Base-by-base conservation (phyloP, 2,888 invertebrate species). In the Archaeoteleia sp. region DNA sequence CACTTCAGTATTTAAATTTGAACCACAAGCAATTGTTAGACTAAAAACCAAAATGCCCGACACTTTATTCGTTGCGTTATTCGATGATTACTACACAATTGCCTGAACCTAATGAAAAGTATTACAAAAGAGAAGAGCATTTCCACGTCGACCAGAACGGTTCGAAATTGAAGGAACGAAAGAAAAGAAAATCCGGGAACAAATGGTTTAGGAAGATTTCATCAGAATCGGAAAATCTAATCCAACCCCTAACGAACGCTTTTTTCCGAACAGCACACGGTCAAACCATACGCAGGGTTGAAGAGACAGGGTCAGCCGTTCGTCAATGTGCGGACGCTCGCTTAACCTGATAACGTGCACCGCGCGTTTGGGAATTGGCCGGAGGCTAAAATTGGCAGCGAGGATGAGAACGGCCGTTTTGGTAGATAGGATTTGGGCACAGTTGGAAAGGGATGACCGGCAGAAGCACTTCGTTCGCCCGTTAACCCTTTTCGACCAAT, bases 401-500 rank as follows among this genome's bases (percentile, higher is more conserved):
- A 7, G 17, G 12, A 17, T 30, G 17, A 2, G 25, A 14, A 29
- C 7, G 10, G 7, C 9, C 27, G 43, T 30, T 7, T 32, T 20
- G 53, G 45, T 30, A 57, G 45, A 35, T 46, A 46, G 30, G 45
- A 46, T 46, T 45, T 39, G 49, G 69, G 57, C 37, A 40, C 9
- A 29, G 20, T 17, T 20, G 35, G 49, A n/a, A 35, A 15, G 23
- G 7, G 10, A 15, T 17, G 27, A 20, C 12, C 7, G 25, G 32
- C 20, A 12, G 17, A 34, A 12, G 20, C 20, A 10, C 34, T 13
- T 12, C 17, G 32, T 17, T n/a, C 20, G 17, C 30, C 14, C 20
- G 37, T n/a, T 25, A 48, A 49, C 29, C 71, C 72, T 74, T 69
- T 73, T 65, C 75, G 60, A 34, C 65, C 62, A 29, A 43, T 37